These are phyloP conservation scores for Nomada goodeniana DNA, from an alignment of 2,888 invertebrate genomes.

Conservation along the genomic window DNA sequence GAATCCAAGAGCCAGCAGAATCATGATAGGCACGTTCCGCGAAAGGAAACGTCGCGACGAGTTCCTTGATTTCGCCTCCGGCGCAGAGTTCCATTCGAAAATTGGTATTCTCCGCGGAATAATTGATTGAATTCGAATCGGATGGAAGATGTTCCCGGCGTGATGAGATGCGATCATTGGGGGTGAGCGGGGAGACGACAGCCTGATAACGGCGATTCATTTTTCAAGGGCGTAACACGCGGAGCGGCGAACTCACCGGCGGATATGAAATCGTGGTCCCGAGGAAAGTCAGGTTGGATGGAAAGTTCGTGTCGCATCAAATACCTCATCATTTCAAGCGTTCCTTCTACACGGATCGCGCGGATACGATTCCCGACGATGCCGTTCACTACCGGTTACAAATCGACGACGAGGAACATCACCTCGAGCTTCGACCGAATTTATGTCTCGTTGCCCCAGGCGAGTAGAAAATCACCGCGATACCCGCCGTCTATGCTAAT, in stretches of 20 bases:
- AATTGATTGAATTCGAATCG: constrained; percentile 41
- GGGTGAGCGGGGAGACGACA: neutral
- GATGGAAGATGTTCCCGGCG: constrained; percentile 16
- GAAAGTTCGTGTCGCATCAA: constrained; percentile 80
- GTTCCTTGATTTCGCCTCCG: constrained; percentile 4
- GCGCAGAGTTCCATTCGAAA: constrained; percentile 10
- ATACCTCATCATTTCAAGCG: constrained; percentile 80
- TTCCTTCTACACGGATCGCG: constrained; percentile 64
- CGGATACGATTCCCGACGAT: constrained; percentile 67
- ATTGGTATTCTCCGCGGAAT: constrained; percentile 38
- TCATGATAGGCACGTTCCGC: neutral
- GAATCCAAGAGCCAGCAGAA: neutral
- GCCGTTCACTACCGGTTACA: constrained; percentile 81
- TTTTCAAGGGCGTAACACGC: constrained; percentile 56
- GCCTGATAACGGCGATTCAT: constrained; percentile 30
- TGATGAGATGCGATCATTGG: neutral
- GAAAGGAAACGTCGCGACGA: neutral
- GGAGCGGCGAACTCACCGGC: constrained; percentile 51
- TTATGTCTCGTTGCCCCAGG: constrained; percentile 79
- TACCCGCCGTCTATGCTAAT: constrained; percentile 1
- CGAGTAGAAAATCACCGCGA: constrained; percentile 15
- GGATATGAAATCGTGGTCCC: constrained; percentile 81
- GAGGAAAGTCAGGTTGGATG: constrained; percentile 78
- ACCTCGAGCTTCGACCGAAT: constrained; percentile 81
- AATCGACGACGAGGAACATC: constrained; percentile 79